A percentile compares a stretch with the other conserved stretches of the same genome.
phyloP scores from a whole-genome alignment of 2,797 vertebrate genomes.

The Enteromius radiatus region DNA sequence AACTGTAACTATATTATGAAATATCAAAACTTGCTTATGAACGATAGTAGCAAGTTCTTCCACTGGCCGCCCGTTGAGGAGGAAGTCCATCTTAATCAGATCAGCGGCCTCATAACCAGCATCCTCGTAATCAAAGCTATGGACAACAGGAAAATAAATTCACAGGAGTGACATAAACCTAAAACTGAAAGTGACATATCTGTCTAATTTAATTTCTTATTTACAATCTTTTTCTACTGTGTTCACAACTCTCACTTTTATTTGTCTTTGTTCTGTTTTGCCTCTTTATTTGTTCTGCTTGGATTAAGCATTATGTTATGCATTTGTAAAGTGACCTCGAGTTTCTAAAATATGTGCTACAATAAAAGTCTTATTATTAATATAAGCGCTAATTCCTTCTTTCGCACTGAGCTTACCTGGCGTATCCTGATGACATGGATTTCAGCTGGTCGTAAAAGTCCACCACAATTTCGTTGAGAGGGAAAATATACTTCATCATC shows the following conservation, averaged over 20 bases:
- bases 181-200: background rate
- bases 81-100: slow-evolving; percentile 92
- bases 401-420: slow-evolving; percentile 79
- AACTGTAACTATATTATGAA: background rate
- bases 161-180: background rate
- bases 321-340: background rate
- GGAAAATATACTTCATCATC: slow-evolving; percentile 94
- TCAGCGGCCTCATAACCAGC: slow-evolving; percentile 90
- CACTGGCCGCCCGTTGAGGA: slow-evolving; percentile 88
- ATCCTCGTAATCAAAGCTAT: slow-evolving; percentile 97
- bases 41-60: slow-evolving; percentile 90
- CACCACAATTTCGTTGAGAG: slow-evolving; percentile 94
- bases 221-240: background rate
- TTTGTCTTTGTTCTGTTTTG: background rate
- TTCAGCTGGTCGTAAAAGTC: slow-evolving; percentile 97
- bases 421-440: slow-evolving; percentile 95
- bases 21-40: slow-evolving; percentile 81
- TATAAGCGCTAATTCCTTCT: background rate
- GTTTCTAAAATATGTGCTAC: no score
- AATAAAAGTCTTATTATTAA: no score
- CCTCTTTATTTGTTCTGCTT: background rate
- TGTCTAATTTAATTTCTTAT: background rate
- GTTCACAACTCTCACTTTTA: background rate
- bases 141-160: slow-evolving; percentile 21
- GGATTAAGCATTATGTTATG: background rate